phyloP scores from a whole-genome alignment of 64 coral and sea anemone genomes.

The Pachyseris speciosa region DNA sequence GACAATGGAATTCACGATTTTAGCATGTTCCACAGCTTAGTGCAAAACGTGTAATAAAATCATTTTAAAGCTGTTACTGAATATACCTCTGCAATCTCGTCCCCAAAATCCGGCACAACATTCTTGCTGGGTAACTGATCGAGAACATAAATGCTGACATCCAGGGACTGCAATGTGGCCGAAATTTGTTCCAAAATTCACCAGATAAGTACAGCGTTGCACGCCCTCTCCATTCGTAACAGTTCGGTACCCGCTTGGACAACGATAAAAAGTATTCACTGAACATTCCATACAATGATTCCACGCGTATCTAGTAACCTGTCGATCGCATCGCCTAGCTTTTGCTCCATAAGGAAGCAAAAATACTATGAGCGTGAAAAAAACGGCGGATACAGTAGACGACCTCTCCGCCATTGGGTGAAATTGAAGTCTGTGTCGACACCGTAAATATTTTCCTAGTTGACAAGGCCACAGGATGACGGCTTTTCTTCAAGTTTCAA shows the following conservation, averaged over 20 bases:
- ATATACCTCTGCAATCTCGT: conserved; percentile 87
- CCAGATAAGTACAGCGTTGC: conserved; percentile 3
- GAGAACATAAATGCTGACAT: conserved; percentile 72
- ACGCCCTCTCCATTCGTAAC: background rate
- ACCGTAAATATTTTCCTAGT: background rate
- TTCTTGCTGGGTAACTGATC: conserved; percentile 8
- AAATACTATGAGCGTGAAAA: background rate
- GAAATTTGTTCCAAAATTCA: conserved; percentile 44
- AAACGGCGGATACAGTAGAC: background rate
- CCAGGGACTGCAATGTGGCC: conserved; percentile 33
- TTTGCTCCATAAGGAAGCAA: background rate
- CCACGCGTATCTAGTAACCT: background rate
- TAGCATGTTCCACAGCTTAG: background rate
- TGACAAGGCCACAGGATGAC: background rate
- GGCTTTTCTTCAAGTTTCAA: background rate
- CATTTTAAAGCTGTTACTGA: background rate
- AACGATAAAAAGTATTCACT: conserved; percentile 15
- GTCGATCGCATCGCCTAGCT: conserved; percentile 41
- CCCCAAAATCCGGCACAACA: conserved; percentile 84
- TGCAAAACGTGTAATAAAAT: background rate
- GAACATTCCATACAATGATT: conserved; percentile 49
- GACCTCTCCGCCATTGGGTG: background rate
- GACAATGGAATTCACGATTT: background rate
- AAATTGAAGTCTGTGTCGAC: background rate
- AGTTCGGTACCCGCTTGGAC: background rate